Evolutionary conservation across 2,888 invertebrate genomes (phyloP), one percentile per base, ranked within the genome.

Genomic region (Cotesia congregata): DNA sequence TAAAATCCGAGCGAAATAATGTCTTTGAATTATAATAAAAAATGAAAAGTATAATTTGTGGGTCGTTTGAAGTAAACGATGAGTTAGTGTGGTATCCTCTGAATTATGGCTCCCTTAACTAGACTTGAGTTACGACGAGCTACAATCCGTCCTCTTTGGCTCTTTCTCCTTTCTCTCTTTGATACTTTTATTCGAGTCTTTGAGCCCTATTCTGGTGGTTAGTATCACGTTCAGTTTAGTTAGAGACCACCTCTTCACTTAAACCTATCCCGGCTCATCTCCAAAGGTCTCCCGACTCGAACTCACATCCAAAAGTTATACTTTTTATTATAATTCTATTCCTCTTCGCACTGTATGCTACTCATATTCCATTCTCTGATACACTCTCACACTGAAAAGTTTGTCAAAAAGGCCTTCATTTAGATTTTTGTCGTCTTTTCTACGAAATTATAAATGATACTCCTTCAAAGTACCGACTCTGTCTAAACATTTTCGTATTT

Each of bases 31-130:
- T 88, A 88, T 30, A 88, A 88, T 86, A 86, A 85, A 86, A 86
- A 87, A 88, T 85, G 82, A 83, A 83, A 84, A 50, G 50, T 50
- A 84, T 88, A 88, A 89, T 88, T 89, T 89, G 88, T 87, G 86
- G 85, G 85, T 83, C 85, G 85, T 88, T 88, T 86, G 86, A 87
- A 87, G 85, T 85, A 85, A 86, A 85, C 85, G 85, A 83, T 85
- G 87, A 87, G 84, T 85, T 84, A 86, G 87, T 87, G 86, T 87
- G 87, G 86, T 87, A 88, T 86, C 87, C 87, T 80, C 84, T 88
- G 86, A 88, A 87, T 88, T 89, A 88, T 88, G 85, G 87, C 88
- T 88, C 87, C 86, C 88, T 87, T 88, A 88, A 88, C 88, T 87
- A 88, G 88, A 86, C 87, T 87, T 88, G 88, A 88, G 87, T 88